Conservation (phyloP, 2,797 vertebrate species). For the Diceros bicornis region DNA sequence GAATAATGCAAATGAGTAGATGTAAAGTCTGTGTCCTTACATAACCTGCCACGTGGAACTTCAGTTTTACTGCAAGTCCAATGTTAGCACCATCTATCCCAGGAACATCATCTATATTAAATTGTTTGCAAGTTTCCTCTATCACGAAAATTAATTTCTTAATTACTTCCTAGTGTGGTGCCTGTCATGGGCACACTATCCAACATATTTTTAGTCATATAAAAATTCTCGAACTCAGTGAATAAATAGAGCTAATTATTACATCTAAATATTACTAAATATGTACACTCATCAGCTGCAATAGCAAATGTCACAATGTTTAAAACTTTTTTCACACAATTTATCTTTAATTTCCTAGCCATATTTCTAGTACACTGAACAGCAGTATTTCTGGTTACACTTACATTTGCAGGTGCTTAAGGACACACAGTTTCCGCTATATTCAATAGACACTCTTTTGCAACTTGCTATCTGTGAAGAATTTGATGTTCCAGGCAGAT, state of each 20-base stretch:
- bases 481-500: not conserved
- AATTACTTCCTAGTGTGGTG: not conserved
- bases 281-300: not conserved
- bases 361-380: not conserved
- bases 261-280: slow-evolving; percentile 32
- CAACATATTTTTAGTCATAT: slow-evolving; percentile 48
- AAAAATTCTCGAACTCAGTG: slow-evolving; percentile 11
- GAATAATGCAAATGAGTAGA: not conserved
- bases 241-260: slow-evolving; percentile 50
- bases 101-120: not conserved
- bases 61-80: not conserved
- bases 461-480: not conserved
- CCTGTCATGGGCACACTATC: not conserved
- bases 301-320: not conserved
- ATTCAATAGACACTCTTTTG: not conserved
- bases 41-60: slow-evolving; percentile 21
- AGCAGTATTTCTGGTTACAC: not conserved
- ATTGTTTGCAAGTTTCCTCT: not conserved
- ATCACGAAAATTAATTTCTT: not conserved
- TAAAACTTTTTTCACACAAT: slow-evolving; percentile 8
- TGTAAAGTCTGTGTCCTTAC: slow-evolving; percentile 28
- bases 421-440: not conserved
- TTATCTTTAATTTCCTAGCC: slow-evolving; percentile 5
- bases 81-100: not conserved
- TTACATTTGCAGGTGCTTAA: not conserved